Percentiles rank a stretch among this genome's conserved stretches.
Evolutionary conservation across 2,888 invertebrate species (phyloP).

Genomic region (Digitonthophagus gazella): DNA sequence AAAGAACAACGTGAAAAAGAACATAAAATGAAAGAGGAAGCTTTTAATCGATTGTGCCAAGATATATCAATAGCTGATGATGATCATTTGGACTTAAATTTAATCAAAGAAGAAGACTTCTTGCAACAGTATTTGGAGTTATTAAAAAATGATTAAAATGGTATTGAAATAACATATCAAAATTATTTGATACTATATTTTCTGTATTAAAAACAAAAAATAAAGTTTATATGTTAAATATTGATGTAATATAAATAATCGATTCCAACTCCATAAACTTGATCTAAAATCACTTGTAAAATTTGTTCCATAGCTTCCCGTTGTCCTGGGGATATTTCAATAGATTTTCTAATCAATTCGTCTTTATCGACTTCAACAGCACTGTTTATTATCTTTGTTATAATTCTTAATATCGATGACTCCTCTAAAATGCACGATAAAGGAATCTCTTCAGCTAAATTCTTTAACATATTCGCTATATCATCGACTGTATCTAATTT

Average conservation of each 20-base stretch:
- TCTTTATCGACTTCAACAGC: slow-evolving; percentile 33
- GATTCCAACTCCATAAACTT: slow-evolving; percentile 42
- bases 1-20: slow-evolving; percentile 28
- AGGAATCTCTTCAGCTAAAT: slow-evolving; percentile 37
- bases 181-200: slow-evolving; percentile 18
- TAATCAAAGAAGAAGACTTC: slow-evolving; percentile 68
- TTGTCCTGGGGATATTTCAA: slow-evolving; percentile 20
- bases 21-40: slow-evolving; percentile 54
- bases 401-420: slow-evolving; percentile 32
- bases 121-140: slow-evolving; percentile 65
- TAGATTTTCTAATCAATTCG: slow-evolving; percentile 28
- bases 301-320: slow-evolving; percentile 37
- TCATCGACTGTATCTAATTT: slow-evolving; percentile 34
- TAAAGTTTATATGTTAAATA: slow-evolving; percentile 20
- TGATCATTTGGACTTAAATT: slow-evolving; percentile 70
- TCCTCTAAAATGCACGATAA: slow-evolving; percentile 28
- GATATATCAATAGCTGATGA: slow-evolving; percentile 62
- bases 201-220: slow-evolving; percentile 12
- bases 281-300: slow-evolving; percentile 40
- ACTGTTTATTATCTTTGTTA: slow-evolving; percentile 27
- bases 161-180: slow-evolving; percentile 16
- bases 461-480: slow-evolving; percentile 37
- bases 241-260: slow-evolving; percentile 43
- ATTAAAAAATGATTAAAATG: slow-evolving; percentile 44
- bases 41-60: slow-evolving; percentile 60